A percentile compares a stretch with the other conserved stretches of the same genome.
Evolutionary conservation across 2,797 vertebrate species (phyloP).

Genomic region (Etheostoma nigrum): DNA sequence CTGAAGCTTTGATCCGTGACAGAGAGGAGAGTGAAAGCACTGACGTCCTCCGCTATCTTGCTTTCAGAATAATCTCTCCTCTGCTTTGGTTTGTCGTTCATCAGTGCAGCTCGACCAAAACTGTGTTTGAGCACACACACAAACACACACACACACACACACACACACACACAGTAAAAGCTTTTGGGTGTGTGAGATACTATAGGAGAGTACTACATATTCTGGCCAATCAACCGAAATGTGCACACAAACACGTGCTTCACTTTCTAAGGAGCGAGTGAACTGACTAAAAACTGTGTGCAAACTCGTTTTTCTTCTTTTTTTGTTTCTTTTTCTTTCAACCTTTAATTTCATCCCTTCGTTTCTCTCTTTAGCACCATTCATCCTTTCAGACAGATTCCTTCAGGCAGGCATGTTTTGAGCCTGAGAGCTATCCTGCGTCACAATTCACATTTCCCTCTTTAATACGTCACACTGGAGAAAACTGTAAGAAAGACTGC

Average conservation of each 20-base stretch:
- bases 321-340: constrained; percentile 38
- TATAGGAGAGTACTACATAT: constrained; percentile 11
- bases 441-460: constrained; percentile 64
- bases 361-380: constrained; percentile 32
- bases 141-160: background rate
- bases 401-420: constrained; percentile 56
- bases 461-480: constrained; percentile 63
- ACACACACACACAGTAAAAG: background rate
- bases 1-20: constrained; percentile 61
- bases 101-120: constrained; percentile 13
- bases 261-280: constrained; percentile 16
- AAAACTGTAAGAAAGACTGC: constrained; percentile 57
- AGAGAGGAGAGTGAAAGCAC: constrained; percentile 45
- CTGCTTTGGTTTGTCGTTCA: constrained; percentile 42
- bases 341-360: constrained; percentile 34
- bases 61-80: constrained; percentile 34
- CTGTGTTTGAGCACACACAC: constrained; percentile 22
- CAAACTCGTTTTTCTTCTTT: constrained; percentile 34
- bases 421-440: constrained; percentile 47
- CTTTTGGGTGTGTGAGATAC: constrained; percentile 2
- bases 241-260: constrained; percentile 3
- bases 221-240: constrained; percentile 19
- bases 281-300: constrained; percentile 14
- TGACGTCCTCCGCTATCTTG: constrained; percentile 39
- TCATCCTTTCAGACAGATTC: constrained; percentile 50